phyloP scores from a whole-genome alignment of 2,113 vertebrate genomes.

The Motacilla tschutschensis region DNA sequence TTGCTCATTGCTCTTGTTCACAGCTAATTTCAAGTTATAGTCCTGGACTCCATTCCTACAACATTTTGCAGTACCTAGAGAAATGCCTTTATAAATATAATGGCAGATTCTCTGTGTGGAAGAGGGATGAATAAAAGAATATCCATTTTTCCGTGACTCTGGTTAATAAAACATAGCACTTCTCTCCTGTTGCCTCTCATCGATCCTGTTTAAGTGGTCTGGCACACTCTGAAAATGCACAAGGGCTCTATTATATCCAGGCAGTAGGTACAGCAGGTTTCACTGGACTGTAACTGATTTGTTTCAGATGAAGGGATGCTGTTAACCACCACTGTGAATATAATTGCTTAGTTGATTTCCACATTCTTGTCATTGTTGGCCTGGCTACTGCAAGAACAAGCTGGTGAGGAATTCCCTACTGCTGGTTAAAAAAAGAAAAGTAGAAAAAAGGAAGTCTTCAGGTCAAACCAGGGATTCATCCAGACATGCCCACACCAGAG shows the following conservation, averaged over 20 bases:
- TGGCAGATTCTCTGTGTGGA: background rate
- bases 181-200: slow-evolving; percentile 10
- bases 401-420: slow-evolving; percentile 57
- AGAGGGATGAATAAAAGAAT: background rate
- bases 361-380: slow-evolving; percentile 64
- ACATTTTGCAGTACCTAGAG: background rate
- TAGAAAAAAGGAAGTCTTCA: background rate
- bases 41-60: background rate
- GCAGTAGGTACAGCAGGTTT: slow-evolving; percentile 50
- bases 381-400: slow-evolving; percentile 43
- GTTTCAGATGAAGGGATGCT: slow-evolving; percentile 62
- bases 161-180: slow-evolving; percentile 15
- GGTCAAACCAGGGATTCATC: slow-evolving; percentile 5
- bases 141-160: background rate
- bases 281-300: slow-evolving; percentile 64
- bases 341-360: slow-evolving; percentile 61
- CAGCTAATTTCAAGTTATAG: background rate
- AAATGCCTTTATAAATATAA: background rate
- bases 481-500: background rate
- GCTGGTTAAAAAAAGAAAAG: background rate
- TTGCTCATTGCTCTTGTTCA: fast-evolving
- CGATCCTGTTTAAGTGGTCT: slow-evolving; percentile 14
- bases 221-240: background rate
- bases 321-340: slow-evolving; percentile 56
- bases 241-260: slow-evolving; percentile 34